Percentiles rank a stretch among this genome's conserved stretches.
These are phyloP conservation scores for Disparrhopalites patrizii DNA, from an alignment of 2,888 invertebrate genomes.

Conservation along the genomic window DNA sequence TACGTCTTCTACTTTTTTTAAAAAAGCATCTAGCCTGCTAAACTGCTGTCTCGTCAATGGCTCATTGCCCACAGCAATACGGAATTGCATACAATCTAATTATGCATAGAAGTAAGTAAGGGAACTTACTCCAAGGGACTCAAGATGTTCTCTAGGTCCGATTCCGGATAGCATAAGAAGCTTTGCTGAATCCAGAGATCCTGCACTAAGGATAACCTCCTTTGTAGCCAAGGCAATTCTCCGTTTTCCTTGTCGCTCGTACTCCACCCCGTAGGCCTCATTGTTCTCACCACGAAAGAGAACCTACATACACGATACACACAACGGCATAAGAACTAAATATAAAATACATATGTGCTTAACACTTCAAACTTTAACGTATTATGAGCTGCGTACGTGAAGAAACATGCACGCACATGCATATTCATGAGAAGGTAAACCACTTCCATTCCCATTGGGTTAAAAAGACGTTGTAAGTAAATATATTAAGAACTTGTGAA, in stretches of 20 bases:
- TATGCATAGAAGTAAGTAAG: neutral
- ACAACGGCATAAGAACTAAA: neutral
- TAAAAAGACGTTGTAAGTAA: no score
- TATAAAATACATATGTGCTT: neutral
- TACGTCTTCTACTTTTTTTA: no score
- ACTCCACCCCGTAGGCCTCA: constrained; percentile 46
- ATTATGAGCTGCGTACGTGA: no score
- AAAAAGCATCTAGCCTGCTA: no score
- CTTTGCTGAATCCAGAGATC: constrained; percentile 33
- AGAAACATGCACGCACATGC: no score
- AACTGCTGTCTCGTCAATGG: no score
- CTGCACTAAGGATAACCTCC: constrained; percentile 46
- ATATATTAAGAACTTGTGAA: neutral
- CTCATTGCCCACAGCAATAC: no score
- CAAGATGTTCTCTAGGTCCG: constrained; percentile 29
- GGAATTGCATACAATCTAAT: neutral
- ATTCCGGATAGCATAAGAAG: constrained; percentile 34
- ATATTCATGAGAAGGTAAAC: no score
- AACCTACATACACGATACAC: constrained; percentile 25
- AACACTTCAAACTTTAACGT: neutral
- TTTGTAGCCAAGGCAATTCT: constrained; percentile 43
- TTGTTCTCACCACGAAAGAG: constrained; percentile 44
- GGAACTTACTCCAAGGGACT: constrained; percentile 25
- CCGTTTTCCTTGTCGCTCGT: constrained; percentile 38
- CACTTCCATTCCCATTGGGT: no score